These are phyloP conservation scores for Leptinotarsa defecta DNA, from an alignment of 1,140 invertebrate species.

Conservation along the genomic window DNA sequence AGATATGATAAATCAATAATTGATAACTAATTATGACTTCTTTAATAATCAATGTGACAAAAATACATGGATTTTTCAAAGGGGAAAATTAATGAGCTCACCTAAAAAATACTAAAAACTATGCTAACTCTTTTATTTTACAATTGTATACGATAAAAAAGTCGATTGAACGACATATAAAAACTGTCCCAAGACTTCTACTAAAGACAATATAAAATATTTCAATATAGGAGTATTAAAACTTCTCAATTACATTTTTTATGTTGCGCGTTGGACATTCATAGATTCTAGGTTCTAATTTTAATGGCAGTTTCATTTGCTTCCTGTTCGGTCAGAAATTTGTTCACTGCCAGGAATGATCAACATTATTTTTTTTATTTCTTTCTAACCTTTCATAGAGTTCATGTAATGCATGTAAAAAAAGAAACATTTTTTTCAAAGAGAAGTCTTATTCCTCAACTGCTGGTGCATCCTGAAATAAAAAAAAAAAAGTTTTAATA, in stretches of 20 bases:
- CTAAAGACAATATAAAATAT: slow-evolving; percentile 45
- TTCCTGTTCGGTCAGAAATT: slow-evolving; percentile 42
- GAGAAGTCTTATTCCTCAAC: slow-evolving; percentile 14
- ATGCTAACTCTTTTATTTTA: slow-evolving; percentile 46
- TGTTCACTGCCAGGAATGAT: slow-evolving; percentile 49
- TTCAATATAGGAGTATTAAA: slow-evolving; percentile 41
- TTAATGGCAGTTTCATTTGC: slow-evolving; percentile 47
- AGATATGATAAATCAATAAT: slow-evolving; percentile 21
- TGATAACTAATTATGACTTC: slow-evolving; percentile 12
- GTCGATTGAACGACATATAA: slow-evolving; percentile 48
- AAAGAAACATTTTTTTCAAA: neutral
- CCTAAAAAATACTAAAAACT: slow-evolving; percentile 31
- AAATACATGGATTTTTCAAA: slow-evolving; percentile 26
- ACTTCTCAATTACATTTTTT: slow-evolving; percentile 37
- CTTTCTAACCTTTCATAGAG: slow-evolving; percentile 39
- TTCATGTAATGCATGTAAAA: slow-evolving; percentile 27
- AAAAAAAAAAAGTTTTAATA: neutral
- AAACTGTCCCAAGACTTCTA: slow-evolving; percentile 46
- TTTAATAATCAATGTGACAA: slow-evolving; percentile 29
- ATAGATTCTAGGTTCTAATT: slow-evolving; percentile 36
- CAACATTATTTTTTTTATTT: slow-evolving; percentile 32
- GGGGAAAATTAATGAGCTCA: slow-evolving; percentile 20
- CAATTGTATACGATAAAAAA: slow-evolving; percentile 53
- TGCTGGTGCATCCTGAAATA: neutral
- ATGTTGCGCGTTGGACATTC: slow-evolving; percentile 44